Percentiles rank a stretch among this genome's conserved stretches.
Conservation (phyloP, 2,888 invertebrate species). For the Chrysolina americana region DNA sequence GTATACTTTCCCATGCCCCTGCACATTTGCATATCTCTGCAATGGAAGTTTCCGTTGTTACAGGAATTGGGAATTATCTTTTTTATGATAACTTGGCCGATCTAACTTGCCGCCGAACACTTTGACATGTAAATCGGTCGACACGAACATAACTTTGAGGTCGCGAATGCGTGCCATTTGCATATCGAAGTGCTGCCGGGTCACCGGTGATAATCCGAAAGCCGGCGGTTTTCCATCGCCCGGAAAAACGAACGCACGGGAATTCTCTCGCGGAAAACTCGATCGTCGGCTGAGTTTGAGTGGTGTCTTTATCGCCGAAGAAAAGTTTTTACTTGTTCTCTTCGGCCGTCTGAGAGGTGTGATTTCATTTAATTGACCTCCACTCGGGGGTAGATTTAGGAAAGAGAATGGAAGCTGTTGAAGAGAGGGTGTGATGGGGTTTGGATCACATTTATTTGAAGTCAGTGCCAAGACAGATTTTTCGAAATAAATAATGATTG, state of each 20-base stretch:
- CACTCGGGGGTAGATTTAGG: not conserved
- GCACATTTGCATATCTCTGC: conserved; percentile 6
- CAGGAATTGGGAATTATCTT: conserved; percentile 7
- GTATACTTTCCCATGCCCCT: not conserved
- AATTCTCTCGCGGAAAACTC: conserved; percentile 11
- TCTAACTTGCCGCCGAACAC: conserved; percentile 7
- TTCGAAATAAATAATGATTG: too few relatives aligned
- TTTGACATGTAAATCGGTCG: conserved; percentile 21
- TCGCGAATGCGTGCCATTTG: conserved; percentile 14
- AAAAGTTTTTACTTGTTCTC: not conserved
- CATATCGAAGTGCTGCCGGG: not conserved
- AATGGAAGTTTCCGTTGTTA: not conserved
- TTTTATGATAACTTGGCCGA: not conserved
- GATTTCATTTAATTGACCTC: not conserved
- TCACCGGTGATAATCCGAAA: conserved; percentile 1
- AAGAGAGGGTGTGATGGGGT: too few relatives aligned
- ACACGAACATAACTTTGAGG: conserved; percentile 21
- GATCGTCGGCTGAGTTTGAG: not conserved
- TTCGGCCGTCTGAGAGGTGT: not conserved
- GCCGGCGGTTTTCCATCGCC: not conserved
- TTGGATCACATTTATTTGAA: too few relatives aligned
- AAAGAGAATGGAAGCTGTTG: too few relatives aligned
- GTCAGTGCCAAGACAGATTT: too few relatives aligned
- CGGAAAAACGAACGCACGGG: conserved; percentile 2
- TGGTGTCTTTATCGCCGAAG: not conserved